Conservation (phyloP, 1,140 invertebrate species). For the Batillaria attramentaria region DNA sequence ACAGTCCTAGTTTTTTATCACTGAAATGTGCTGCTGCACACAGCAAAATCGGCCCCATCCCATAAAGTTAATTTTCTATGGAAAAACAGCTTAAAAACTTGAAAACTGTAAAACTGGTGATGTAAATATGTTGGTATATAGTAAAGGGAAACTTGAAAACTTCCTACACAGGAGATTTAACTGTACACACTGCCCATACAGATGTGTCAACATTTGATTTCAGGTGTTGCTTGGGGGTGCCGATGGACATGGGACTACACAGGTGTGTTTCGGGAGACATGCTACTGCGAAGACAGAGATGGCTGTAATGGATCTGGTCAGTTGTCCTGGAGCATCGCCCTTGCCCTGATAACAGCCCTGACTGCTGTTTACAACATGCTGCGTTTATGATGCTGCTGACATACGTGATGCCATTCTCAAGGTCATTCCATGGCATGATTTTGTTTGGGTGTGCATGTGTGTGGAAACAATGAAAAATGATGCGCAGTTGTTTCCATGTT, state of each 20-base stretch:
- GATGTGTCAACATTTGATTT: no score
- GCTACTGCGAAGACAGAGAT: slow-evolving; percentile 69
- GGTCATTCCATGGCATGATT: neutral
- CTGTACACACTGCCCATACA: no score
- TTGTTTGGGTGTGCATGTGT: neutral
- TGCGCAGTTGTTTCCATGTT: neutral
- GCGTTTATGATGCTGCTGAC: neutral
- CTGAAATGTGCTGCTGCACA: no score
- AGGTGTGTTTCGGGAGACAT: slow-evolving; percentile 70
- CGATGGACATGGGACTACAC: slow-evolving; percentile 69
- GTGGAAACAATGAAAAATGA: neutral
- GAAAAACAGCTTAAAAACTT: no score
- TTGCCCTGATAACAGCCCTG: neutral
- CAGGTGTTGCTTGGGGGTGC: slow-evolving; percentile 72
- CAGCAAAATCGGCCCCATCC: no score
- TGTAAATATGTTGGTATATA: no score
- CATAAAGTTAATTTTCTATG: no score
- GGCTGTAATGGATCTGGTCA: slow-evolving; percentile 63
- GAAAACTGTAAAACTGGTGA: no score
- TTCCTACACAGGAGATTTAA: no score
- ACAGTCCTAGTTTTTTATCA: no score
- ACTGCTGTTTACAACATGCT: slow-evolving; percentile 9
- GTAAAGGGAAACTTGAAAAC: no score
- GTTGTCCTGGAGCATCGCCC: slow-evolving; percentile 29
- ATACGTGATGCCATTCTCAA: neutral